phyloP scores from a whole-genome alignment of 2,113 vertebrate genomes.

The Engystomops pustulosus region DNA sequence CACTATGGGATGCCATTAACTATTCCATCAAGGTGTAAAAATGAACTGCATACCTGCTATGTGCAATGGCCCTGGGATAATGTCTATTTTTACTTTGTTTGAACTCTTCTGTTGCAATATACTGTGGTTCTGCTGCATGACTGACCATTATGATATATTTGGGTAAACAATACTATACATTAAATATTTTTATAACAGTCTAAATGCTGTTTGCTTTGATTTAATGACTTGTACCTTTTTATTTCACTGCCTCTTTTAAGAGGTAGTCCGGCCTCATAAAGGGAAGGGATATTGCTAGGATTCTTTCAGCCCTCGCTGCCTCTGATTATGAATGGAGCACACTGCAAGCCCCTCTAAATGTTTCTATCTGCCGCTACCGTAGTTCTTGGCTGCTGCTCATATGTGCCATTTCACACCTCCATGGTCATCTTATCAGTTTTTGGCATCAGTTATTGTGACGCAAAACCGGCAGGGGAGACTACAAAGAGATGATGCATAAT shows the following conservation, averaged over 20 bases:
- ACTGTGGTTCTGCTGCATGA: not conserved
- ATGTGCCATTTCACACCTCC: too few relatives aligned
- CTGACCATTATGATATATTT: not conserved
- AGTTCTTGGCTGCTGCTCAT: too few relatives aligned
- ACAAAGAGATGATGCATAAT: too few relatives aligned
- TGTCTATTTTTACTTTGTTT: too few relatives aligned
- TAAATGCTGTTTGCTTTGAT: not conserved
- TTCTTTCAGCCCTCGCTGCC: too few relatives aligned
- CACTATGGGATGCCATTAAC: not conserved
- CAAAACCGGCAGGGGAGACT: too few relatives aligned
- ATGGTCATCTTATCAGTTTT: too few relatives aligned
- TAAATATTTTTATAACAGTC: constrained; percentile 22
- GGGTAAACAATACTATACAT: not conserved
- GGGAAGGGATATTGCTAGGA: not conserved
- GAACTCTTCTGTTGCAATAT: not conserved
- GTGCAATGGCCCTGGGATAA: not conserved
- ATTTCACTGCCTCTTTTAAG: too few relatives aligned
- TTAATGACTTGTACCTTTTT: not conserved
- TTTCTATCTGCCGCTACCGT: too few relatives aligned
- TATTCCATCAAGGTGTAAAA: not conserved
- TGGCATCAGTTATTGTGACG: too few relatives aligned
- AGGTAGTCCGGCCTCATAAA: not conserved
- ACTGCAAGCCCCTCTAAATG: too few relatives aligned
- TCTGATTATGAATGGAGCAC: too few relatives aligned
- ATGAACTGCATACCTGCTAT: not conserved